phyloP scores from a whole-genome alignment of 1,140 invertebrate genomes.

The Babylonia areolata region DNA sequence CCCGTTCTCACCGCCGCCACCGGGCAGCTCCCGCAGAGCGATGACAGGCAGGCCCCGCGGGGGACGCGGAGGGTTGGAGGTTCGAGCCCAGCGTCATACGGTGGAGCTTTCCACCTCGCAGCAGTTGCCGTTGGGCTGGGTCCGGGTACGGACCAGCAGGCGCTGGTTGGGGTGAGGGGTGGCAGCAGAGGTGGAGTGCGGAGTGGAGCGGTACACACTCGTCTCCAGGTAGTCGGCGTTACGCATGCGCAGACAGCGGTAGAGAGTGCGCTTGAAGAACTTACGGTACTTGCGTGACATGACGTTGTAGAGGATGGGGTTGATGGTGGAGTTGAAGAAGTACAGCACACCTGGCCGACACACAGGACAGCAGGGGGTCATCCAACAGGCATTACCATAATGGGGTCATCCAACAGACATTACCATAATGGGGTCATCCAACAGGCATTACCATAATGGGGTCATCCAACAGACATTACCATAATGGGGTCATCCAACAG shows the following conservation, averaged over 20 bases:
- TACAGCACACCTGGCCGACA: slow-evolving; percentile 66
- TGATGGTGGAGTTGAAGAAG: slow-evolving; percentile 80
- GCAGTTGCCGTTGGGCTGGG: slow-evolving; percentile 35
- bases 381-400: no score
- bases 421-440: no score
- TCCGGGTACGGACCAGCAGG: slow-evolving; percentile 22
- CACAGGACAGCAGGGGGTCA: no score
- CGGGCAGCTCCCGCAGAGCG: no score
- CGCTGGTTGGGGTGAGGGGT: slow-evolving; percentile 42
- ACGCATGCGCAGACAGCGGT: slow-evolving; percentile 45
- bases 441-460: no score
- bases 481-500: no score
- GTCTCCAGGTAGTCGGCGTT: slow-evolving; percentile 34
- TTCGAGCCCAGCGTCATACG: slow-evolving; percentile 2
- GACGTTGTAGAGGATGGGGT: slow-evolving; percentile 80
- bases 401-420: no score
- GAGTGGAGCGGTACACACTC: slow-evolving; percentile 42
- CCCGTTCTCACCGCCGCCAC: no score
- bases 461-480: no score
- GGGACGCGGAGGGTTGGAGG: not conserved
- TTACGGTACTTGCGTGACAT: slow-evolving; percentile 79
- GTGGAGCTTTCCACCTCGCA: slow-evolving; percentile 38
- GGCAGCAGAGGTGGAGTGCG: slow-evolving; percentile 35
- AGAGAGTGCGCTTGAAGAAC: slow-evolving; percentile 74
- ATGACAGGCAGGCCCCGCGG: no score